A percentile compares a stretch with the other conserved stretches of the same genome.
These are phyloP conservation scores for Tetragonula clypearis DNA, from an alignment of 1,140 invertebrate species.

Conservation along the genomic window DNA sequence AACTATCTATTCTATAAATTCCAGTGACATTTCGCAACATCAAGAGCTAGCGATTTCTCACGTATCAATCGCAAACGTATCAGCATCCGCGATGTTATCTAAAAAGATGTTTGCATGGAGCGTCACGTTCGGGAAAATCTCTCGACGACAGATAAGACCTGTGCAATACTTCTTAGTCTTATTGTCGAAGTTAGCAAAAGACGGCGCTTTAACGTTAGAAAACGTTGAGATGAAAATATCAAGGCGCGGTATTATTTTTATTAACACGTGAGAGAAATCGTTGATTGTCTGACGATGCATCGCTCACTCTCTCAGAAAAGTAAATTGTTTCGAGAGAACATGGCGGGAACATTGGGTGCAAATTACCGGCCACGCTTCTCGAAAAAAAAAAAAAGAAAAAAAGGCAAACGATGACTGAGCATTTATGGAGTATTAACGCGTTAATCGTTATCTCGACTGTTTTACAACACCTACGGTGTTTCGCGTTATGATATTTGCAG, in stretches of 20 bases:
- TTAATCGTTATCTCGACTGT: slow-evolving; percentile 58
- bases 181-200: not conserved
- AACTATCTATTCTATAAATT: not conserved
- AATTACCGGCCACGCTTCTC: slow-evolving; percentile 29
- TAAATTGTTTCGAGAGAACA: not conserved
- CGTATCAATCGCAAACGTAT: not conserved
- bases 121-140: not conserved
- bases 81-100: not conserved
- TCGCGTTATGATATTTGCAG: slow-evolving; percentile 39
- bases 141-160: slow-evolving; percentile 9
- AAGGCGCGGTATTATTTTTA: not conserved
- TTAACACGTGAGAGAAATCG: not conserved
- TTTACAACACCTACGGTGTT: slow-evolving; percentile 43
- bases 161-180: not conserved
- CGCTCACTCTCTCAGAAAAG: not conserved
- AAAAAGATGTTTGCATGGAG: not conserved
- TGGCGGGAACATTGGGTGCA: not conserved
- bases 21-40: not conserved
- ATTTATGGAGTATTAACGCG: slow-evolving; percentile 12
- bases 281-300: not conserved
- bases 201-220: not conserved
- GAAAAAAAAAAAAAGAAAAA: not conserved
- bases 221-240: not conserved
- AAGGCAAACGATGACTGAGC: slow-evolving; percentile 38
- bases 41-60: not conserved